Evolutionary conservation across 2,888 invertebrate genomes (phyloP), one percentile per base, ranked within the genome.

Genomic region (Zeuzera pyrina): DNA sequence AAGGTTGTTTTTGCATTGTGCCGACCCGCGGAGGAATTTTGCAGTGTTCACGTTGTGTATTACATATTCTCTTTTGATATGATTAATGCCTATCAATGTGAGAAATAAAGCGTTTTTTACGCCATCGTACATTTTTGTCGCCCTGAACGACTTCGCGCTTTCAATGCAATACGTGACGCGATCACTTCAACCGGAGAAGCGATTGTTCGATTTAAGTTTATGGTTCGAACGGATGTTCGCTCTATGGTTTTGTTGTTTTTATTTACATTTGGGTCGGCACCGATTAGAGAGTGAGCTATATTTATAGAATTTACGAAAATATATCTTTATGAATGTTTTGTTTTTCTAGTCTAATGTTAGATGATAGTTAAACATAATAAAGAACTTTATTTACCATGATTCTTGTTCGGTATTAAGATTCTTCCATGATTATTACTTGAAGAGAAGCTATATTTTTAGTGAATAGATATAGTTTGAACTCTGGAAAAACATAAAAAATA

Each of bases 261-360:
- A 45, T 45, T 52, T 34, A 41, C 40, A 31, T 39, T 32, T 52
- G 61, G 56, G 54, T 71, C 68, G 64, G 60, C 47, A 56, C 11
- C 29, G 30, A 40, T 41, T 49, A 36, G 41, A 49, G 41, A 59
- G 60, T 63, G 58, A 66, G 55, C 57, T 65, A 58, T 73, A 62
- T 67, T 60, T 66, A 57, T 58, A 49, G 35, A 51, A 50, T 47
- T 53, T 42, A 54, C 55, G 49, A 42, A 60, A 57, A 50, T 63
- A 61, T 64, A 59, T 70, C 52, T 70, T 49, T 70, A 63, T 58
- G 52, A 62, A 68, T 58, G 64, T 68, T 71, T 66, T 69, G 62
- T 73, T 76, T 70, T 66, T 79, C 79, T 81, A 81, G 79, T 81
- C 79, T 78, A 73, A 68, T 61, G 52, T 65, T 77, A 73, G 71